Conservation (phyloP, 35 echinoderm and acorn worm species). For the Ophioderma brevispina region DNA sequence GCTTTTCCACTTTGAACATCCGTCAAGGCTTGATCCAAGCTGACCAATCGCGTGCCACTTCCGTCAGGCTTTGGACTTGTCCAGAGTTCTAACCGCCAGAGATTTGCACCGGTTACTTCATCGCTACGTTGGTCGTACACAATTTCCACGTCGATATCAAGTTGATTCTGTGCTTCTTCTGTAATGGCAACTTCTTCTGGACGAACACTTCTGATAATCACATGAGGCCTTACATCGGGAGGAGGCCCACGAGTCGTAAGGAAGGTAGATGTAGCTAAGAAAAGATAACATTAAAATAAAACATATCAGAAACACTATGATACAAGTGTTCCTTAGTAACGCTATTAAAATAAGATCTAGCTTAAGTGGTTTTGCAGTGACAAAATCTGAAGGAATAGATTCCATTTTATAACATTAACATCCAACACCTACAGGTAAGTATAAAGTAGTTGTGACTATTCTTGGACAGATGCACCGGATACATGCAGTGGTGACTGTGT, state of each 20-base stretch:
- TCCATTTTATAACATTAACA: too few species aligned
- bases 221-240: background rate
- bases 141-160: background rate
- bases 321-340: too few species aligned
- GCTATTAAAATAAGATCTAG: too few species aligned
- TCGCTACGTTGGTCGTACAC: background rate
- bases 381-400: too few species aligned
- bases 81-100: background rate
- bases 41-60: background rate
- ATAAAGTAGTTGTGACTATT: too few species aligned
- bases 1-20: background rate
- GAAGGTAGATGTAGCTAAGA: background rate
- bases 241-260: background rate
- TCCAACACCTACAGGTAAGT: too few species aligned
- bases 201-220: background rate
- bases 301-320: too few species aligned
- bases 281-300: too few species aligned
- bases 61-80: background rate
- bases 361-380: too few species aligned
- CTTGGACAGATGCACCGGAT: too few species aligned
- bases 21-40: background rate
- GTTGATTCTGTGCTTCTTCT: constrained; percentile 2
- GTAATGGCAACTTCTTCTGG: background rate
- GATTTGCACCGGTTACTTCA: background rate
- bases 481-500: too few species aligned